phyloP scores from a whole-genome alignment of 2,113 vertebrate genomes.

The Dicaeum eximium region DNA sequence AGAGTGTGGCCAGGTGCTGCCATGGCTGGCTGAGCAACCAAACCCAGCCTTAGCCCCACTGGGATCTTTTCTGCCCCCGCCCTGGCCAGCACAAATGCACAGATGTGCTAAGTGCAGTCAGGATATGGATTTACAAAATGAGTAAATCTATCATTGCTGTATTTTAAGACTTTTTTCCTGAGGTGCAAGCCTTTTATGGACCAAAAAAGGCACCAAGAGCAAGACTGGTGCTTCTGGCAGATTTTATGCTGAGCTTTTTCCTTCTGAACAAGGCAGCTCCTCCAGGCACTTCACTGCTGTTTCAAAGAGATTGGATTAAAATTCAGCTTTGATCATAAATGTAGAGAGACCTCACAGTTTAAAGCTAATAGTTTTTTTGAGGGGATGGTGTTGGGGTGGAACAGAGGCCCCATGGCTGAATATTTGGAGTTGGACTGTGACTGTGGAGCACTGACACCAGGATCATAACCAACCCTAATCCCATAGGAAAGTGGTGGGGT shows the following conservation, averaged over 20 bases:
- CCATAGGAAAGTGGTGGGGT: rapidly evolving
- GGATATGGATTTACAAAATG: neutral
- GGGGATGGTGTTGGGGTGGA: neutral
- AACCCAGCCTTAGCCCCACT: neutral
- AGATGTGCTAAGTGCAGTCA: neutral
- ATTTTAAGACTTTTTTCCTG: neutral
- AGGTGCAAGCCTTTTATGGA: neutral
- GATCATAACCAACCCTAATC: neutral
- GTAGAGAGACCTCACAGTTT: neutral
- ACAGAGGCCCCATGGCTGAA: neutral
- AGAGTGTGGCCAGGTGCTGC: neutral
- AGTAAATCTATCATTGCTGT: neutral
- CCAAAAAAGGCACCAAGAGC: neutral
- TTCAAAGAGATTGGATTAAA: neutral
- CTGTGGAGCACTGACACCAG: neutral
- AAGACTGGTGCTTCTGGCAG: neutral
- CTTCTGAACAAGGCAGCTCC: neutral
- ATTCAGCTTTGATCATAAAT: neutral
- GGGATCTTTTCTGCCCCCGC: neutral
- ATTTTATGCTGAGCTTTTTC: neutral
- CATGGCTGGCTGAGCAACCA: neutral
- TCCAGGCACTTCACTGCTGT: neutral
- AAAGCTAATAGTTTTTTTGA: neutral
- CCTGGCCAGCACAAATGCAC: neutral
- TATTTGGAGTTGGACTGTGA: neutral